Conservation (phyloP, 2,113 vertebrate genomes). For the Paradoxurus hermaphroditus region DNA sequence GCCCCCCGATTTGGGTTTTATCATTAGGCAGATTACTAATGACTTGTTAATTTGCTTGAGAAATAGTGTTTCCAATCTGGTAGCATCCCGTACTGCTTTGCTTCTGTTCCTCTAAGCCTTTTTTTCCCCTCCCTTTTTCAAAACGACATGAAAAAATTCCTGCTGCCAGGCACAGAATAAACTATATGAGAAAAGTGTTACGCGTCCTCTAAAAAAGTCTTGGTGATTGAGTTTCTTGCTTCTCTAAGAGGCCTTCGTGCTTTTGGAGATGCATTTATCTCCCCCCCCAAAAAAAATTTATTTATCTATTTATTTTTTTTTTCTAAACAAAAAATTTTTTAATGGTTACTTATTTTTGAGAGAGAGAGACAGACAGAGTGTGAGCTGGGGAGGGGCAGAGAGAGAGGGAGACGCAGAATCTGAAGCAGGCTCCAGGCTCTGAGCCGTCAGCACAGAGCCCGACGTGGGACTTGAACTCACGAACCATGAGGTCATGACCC, state of each 20-base stretch:
- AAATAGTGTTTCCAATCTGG: slow-evolving; percentile 15
- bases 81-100: not conserved
- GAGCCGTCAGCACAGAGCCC: no score
- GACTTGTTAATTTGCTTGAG: slow-evolving; percentile 43
- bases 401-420: no score
- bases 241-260: slow-evolving; percentile 30
- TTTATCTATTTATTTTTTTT: no score
- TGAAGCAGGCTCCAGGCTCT: no score
- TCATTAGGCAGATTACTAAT: slow-evolving; percentile 47
- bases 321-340: no score
- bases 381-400: no score
- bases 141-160: slow-evolving; percentile 40
- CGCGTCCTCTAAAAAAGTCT: slow-evolving; percentile 65
- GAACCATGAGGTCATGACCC: no score
- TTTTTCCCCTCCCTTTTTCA: slow-evolving; percentile 26
- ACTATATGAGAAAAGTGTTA: slow-evolving; percentile 57
- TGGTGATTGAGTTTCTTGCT: slow-evolving; percentile 64
- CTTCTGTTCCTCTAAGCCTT: not conserved
- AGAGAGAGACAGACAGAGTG: no score
- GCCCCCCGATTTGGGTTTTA: slow-evolving; percentile 46
- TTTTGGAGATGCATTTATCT: slow-evolving; percentile 34
- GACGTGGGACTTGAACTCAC: no score
- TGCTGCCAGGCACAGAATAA: slow-evolving; percentile 56
- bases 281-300: no score
- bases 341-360: no score